phyloP scores from a whole-genome alignment of 2,113 vertebrate species.

The Castor canadensis region DNA sequence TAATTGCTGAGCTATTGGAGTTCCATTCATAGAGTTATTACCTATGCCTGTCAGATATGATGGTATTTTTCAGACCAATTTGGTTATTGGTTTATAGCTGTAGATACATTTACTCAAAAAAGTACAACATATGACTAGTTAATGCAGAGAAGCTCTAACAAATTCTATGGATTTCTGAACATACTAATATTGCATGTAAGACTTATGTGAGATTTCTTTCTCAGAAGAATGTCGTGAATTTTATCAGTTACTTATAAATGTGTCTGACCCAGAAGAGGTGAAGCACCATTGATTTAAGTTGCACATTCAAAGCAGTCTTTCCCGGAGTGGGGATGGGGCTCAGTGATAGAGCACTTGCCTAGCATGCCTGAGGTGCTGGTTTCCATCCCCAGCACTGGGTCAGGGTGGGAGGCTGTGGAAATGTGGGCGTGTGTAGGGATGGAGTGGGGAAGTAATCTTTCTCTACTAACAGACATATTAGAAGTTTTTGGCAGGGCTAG shows the following conservation, averaged over 20 bases:
- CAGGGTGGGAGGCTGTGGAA: too few relatives aligned
- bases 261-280: not conserved
- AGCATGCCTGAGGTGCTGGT: not conserved
- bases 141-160: not conserved
- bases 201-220: not conserved
- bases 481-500: not conserved
- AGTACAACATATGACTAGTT: not conserved
- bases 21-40: too few relatives aligned
- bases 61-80: not conserved
- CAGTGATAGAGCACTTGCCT: not conserved
- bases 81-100: not conserved
- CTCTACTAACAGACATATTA: not conserved
- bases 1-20: too few relatives aligned
- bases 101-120: not conserved
- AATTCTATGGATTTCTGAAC: not conserved
- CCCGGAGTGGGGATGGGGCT: not conserved
- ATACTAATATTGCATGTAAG: not conserved
- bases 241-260: not conserved
- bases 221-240: not conserved
- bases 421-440: too few relatives aligned
- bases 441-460: not conserved
- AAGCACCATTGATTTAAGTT: not conserved
- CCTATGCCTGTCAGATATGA: too few relatives aligned
- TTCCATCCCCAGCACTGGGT: not conserved
- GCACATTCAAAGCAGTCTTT: not conserved